These are phyloP conservation scores for Lasiommata megera DNA, from an alignment of 2,888 invertebrate genomes.

Conservation along the genomic window DNA sequence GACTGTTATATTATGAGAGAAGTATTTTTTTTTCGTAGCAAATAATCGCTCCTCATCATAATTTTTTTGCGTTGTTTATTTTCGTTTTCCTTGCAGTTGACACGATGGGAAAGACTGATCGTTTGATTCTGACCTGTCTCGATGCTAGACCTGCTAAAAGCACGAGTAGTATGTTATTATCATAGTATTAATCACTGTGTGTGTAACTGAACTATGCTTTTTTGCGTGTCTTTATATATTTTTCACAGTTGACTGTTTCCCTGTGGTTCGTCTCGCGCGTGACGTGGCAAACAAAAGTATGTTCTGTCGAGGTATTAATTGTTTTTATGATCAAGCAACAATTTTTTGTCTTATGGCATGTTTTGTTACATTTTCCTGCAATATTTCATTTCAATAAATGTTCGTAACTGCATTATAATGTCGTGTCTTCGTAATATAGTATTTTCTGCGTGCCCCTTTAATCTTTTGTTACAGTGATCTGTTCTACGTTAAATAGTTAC, in stretches of 20 bases:
- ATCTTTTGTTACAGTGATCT: not conserved
- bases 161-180: not conserved
- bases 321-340: not conserved
- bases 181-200: not conserved
- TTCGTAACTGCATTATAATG: constrained; percentile 1
- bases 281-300: not conserved
- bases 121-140: not conserved
- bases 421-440: not conserved
- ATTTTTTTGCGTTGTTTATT: not conserved
- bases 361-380: not conserved
- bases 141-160: not conserved
- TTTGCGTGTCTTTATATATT: not conserved
- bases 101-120: not conserved
- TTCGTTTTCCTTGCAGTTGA: constrained; percentile 3
- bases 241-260: not conserved
- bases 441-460: constrained; percentile 1
- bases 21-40: not conserved
- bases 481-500: not conserved
- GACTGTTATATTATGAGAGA: no score
- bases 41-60: not conserved
- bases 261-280: not conserved
- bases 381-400: not conserved
- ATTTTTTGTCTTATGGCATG: not conserved
- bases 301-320: not conserved
- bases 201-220: not conserved